Evolutionary conservation across 2,888 invertebrate genomes (phyloP).

Genomic region (Philaethria dido): DNA sequence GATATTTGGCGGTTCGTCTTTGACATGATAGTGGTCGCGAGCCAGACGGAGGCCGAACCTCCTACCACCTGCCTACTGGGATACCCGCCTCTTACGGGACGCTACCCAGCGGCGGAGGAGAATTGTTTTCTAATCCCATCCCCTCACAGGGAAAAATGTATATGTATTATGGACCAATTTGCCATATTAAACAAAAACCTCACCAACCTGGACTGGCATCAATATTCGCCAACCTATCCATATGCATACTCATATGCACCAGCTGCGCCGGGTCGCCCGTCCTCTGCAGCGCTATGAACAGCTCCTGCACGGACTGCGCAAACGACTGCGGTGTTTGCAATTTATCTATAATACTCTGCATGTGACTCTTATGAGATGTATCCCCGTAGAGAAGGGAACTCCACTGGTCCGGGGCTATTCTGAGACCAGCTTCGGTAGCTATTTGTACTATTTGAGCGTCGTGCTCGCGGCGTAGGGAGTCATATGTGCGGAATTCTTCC

Average conservation of each 20-base stretch:
- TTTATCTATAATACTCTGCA: conserved; percentile 95
- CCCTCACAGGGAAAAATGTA: no score
- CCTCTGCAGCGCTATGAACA: conserved; percentile 94
- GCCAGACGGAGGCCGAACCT: no score
- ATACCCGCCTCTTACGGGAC: no score
- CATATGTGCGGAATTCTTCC: conserved; percentile 98
- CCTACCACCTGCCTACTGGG: no score
- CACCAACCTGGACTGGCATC: conserved; percentile 91
- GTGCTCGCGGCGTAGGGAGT: conserved; percentile 96
- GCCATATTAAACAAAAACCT: no score
- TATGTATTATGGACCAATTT: no score
- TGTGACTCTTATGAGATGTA: conserved; percentile 97
- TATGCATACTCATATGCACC: conserved; percentile 88
- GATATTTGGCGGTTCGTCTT: no score
- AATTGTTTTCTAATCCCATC: no score
- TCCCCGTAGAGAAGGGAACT: conserved; percentile 98
- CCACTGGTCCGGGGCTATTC: conserved; percentile 99
- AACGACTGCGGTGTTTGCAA: conserved; percentile 97
- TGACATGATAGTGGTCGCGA: no score
- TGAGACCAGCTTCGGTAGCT: conserved; percentile 97
- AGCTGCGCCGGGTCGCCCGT: conserved; percentile 92
- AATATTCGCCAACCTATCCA: conserved; percentile 93
- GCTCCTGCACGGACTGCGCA: conserved; percentile 94
- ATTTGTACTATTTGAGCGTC: conserved; percentile 99
- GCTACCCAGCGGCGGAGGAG: no score